Evolutionary conservation across 2,113 vertebrate species (phyloP).

Genomic region (Lycocorax pyrrhopterus): DNA sequence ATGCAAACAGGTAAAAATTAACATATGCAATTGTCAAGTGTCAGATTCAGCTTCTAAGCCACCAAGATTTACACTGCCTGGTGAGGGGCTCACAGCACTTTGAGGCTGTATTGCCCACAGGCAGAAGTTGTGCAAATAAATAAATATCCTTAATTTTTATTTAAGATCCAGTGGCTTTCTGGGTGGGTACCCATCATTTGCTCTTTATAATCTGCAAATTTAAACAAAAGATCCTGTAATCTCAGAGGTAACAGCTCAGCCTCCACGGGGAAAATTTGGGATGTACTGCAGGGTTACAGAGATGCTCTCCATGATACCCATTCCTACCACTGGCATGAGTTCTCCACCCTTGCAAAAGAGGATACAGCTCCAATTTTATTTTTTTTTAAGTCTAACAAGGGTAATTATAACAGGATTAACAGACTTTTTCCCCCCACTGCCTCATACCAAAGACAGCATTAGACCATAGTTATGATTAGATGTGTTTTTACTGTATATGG

Average conservation of each 20-base stretch:
- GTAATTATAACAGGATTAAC: not conserved
- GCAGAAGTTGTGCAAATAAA: not conserved
- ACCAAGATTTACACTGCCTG: not conserved
- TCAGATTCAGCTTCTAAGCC: not conserved
- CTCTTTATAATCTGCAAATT: not conserved
- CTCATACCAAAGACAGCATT: not conserved
- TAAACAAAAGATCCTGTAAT: not conserved
- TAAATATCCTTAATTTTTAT: not conserved
- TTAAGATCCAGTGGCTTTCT: not conserved
- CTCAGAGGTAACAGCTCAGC: not conserved
- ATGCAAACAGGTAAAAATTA: constrained; percentile 30
- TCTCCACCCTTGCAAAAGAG: not conserved
- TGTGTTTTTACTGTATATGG: not conserved
- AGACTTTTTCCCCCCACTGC: not conserved
- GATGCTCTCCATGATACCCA: not conserved
- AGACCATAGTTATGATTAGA: not conserved
- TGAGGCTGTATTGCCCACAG: not conserved
- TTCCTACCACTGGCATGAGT: rapidly evolving
- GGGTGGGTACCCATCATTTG: rapidly evolving
- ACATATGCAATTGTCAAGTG: not conserved
- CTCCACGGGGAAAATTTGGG: rapidly evolving
- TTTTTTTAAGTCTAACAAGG: not conserved
- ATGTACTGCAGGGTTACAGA: rapidly evolving
- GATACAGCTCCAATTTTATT: not conserved
- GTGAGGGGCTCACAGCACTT: not conserved